These are phyloP conservation scores for Andricus grossulariae DNA, from an alignment of 1,140 invertebrate species.

Conservation along the genomic window DNA sequence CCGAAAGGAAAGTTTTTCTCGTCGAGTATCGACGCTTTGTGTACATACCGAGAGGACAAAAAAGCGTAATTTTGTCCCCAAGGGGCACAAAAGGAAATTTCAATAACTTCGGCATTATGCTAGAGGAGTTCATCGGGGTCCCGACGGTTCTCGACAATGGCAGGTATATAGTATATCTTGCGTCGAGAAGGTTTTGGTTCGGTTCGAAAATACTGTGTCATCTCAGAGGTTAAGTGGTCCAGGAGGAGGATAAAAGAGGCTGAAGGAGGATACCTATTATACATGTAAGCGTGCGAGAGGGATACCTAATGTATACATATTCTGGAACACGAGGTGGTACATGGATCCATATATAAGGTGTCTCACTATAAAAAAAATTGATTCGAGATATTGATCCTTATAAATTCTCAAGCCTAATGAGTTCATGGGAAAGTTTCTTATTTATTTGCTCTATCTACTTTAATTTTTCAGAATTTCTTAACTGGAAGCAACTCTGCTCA, in stretches of 20 bases:
- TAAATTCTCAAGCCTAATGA: background rate
- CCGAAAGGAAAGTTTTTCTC: slow-evolving; percentile 27
- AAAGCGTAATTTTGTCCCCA: slow-evolving; percentile 50
- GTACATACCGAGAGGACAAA: slow-evolving; percentile 36
- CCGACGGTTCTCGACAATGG: slow-evolving; percentile 59
- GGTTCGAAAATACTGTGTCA: slow-evolving; percentile 62
- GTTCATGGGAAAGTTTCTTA: no score
- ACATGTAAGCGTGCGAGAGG: slow-evolving; percentile 14
- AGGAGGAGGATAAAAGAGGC: slow-evolving; percentile 32
- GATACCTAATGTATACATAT: slow-evolving; percentile 2
- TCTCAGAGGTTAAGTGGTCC: slow-evolving; percentile 67
- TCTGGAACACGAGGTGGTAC: background rate
- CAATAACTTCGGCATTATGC: slow-evolving; percentile 68
- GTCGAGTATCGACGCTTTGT: slow-evolving; percentile 27
- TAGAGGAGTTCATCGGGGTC: slow-evolving; percentile 30
- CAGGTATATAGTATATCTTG: slow-evolving; percentile 47
- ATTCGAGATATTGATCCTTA: background rate
- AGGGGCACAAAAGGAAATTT: slow-evolving; percentile 65
- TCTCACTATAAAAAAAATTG: background rate
- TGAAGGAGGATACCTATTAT: slow-evolving; percentile 40
- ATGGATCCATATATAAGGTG: background rate
- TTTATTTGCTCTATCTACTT: no score
- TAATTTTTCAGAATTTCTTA: no score
- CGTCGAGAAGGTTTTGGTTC: slow-evolving; percentile 37
- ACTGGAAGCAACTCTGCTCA: no score